A percentile compares a stretch with the other conserved stretches of the same genome.
Evolutionary conservation across 2,113 vertebrate genomes (phyloP).

Genomic region (Carettochelys insculpta): DNA sequence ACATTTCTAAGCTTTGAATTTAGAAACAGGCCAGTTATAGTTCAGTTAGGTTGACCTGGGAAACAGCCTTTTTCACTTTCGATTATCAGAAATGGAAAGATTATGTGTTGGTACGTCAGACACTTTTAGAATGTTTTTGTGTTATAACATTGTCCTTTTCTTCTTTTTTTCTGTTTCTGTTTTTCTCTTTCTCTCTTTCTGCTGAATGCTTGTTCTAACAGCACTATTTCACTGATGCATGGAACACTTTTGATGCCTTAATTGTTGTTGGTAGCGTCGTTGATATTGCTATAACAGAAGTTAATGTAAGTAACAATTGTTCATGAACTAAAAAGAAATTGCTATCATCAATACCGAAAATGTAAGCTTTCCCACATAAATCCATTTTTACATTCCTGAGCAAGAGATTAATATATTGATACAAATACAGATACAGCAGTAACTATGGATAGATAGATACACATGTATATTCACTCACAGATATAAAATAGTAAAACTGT

Average conservation of each 20-base stretch:
- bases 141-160: slow-evolving; percentile 83
- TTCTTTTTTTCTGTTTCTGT: slow-evolving; percentile 81
- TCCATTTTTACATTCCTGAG: neutral
- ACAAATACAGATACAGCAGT: slow-evolving; percentile 10
- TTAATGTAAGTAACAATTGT: slow-evolving; percentile 95
- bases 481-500: neutral
- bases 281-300: slow-evolving; percentile 99
- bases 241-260: slow-evolving; percentile 99
- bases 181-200: slow-evolving; percentile 79
- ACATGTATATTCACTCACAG: neutral
- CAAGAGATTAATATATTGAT: neutral
- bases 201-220: slow-evolving; percentile 89
- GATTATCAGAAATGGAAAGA: slow-evolving; percentile 67
- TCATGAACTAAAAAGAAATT: slow-evolving; percentile 78
- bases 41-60: slow-evolving; percentile 66
- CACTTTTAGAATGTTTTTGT: slow-evolving; percentile 69
- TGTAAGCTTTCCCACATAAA: slow-evolving; percentile 14
- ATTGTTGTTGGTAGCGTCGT: slow-evolving; percentile 99
- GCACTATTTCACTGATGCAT: slow-evolving; percentile 99
- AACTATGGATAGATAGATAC: neutral
- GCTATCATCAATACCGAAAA: slow-evolving; percentile 54
- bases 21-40: slow-evolving; percentile 58
- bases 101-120: slow-evolving; percentile 65
- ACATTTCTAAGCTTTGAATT: slow-evolving; percentile 70
- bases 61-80: slow-evolving; percentile 62